Conservation (phyloP, 2,797 vertebrate genomes). For the Chiloscyllium punctatum region DNA sequence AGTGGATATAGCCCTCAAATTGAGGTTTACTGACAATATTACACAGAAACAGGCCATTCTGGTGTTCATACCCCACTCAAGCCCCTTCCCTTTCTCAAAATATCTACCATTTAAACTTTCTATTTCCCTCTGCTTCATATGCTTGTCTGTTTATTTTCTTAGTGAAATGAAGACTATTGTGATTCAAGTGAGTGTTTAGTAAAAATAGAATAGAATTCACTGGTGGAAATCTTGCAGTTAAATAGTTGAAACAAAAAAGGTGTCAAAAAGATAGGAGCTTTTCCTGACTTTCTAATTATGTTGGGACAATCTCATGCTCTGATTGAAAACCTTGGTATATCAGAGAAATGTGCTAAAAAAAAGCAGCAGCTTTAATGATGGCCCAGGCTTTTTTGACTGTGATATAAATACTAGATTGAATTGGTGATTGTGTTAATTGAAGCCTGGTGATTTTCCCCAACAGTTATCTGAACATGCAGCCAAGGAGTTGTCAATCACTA, state of each 20-base stretch:
- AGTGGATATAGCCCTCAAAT: background rate
- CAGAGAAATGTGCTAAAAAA: background rate
- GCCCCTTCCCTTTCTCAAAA: background rate
- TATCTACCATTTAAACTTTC: background rate
- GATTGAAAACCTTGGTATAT: background rate
- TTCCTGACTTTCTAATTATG: background rate
- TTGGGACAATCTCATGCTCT: too few species aligned
- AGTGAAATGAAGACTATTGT: background rate
- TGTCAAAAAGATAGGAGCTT: background rate
- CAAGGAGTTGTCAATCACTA: background rate
- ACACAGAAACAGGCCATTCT: background rate
- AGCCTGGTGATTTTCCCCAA: background rate
- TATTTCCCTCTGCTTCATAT: background rate
- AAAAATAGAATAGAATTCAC: background rate
- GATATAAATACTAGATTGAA: background rate
- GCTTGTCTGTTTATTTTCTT: background rate
- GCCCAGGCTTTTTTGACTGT: background rate
- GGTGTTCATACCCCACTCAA: background rate
- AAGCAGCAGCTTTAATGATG: background rate
- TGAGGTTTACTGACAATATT: background rate
- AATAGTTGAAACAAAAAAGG: background rate
- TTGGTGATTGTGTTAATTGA: background rate
- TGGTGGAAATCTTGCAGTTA: background rate
- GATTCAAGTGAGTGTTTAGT: background rate
- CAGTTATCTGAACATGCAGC: background rate